A percentile compares a stretch with the other conserved stretches of the same genome.
Evolutionary conservation across 2,113 vertebrate genomes (phyloP).

Genomic region (Lates calcarifer): DNA sequence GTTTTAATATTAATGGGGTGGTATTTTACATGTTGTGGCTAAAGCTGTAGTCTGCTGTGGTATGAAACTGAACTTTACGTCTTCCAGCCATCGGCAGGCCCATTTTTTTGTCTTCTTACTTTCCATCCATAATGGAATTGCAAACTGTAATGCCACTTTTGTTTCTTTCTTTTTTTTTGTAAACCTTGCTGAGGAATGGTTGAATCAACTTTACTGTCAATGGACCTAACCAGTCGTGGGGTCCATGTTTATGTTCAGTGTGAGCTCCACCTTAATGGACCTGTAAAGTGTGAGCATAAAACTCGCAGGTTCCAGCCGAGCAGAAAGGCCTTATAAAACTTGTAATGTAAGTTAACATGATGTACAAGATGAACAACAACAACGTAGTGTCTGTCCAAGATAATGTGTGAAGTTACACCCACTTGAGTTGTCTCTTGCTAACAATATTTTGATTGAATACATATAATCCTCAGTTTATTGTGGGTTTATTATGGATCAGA

Average conservation of each 20-base stretch:
- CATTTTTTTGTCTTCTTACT: neutral
- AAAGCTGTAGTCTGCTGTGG: neutral
- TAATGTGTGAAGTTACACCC: slow-evolving; percentile 8
- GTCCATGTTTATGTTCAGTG: neutral
- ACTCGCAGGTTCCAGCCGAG: neutral
- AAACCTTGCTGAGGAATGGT: neutral
- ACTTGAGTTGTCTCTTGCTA: slow-evolving; percentile 7
- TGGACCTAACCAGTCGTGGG: neutral
- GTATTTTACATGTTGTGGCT: neutral
- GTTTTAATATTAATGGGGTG: neutral
- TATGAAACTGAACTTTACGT: neutral
- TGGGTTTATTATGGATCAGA: neutral
- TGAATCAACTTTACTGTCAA: slow-evolving; percentile 9
- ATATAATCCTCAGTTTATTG: neutral
- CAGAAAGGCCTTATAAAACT: neutral
- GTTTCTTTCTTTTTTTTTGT: neutral
- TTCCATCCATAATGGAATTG: neutral
- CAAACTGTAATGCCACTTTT: neutral
- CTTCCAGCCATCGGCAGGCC: neutral
- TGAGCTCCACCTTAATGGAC: neutral
- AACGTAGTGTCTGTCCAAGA: too few species aligned
- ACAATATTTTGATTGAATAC: slow-evolving; percentile 16
- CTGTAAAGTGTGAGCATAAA: neutral
- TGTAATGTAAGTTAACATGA: neutral
- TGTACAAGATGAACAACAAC: too few species aligned